Evolutionary conservation across 2,113 vertebrate species (phyloP).

Genomic region (Lethenteron camtschaticum): DNA sequence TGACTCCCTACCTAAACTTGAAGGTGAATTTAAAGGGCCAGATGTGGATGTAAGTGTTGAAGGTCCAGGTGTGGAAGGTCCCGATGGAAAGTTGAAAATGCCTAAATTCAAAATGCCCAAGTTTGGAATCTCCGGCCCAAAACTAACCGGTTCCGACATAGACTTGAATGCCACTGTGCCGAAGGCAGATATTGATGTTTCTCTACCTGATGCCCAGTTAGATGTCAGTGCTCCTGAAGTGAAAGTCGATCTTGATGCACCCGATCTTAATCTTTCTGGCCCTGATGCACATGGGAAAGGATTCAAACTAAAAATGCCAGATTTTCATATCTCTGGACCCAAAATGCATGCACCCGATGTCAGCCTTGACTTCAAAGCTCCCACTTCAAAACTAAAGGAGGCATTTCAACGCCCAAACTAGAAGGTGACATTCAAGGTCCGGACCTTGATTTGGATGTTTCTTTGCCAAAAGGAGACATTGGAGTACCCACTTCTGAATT

Average conservation of each 20-base stretch:
- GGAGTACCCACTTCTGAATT: neutral
- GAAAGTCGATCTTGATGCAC: slow-evolving; percentile 9
- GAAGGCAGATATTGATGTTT: neutral
- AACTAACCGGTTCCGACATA: slow-evolving; percentile 10
- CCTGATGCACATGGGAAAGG: neutral
- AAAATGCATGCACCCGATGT: slow-evolving; percentile 17
- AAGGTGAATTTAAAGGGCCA: slow-evolving; percentile 8
- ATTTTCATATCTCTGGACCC: slow-evolving; percentile 9
- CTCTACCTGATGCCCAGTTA: neutral
- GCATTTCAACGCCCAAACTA: slow-evolving; percentile 17
- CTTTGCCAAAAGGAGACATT: neutral
- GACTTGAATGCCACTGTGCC: neutral
- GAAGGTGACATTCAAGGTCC: slow-evolving; percentile 7
- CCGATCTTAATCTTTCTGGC: neutral
- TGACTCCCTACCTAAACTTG: no score
- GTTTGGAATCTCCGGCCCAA: slow-evolving; percentile 19
- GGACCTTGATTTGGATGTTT: neutral
- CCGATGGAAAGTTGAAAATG: slow-evolving; percentile 18
- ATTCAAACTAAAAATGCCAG: slow-evolving; percentile 3
- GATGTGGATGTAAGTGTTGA: slow-evolving; percentile 8
- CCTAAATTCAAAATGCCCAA: slow-evolving; percentile 25
- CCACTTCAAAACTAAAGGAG: slow-evolving; percentile 15
- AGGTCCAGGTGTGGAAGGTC: slow-evolving; percentile 9
- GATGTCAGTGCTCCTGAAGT: slow-evolving; percentile 13
- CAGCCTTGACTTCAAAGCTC: slow-evolving; percentile 19